Evolutionary conservation across 2,888 invertebrate genomes (phyloP).

Genomic region (Acronicta psi): DNA sequence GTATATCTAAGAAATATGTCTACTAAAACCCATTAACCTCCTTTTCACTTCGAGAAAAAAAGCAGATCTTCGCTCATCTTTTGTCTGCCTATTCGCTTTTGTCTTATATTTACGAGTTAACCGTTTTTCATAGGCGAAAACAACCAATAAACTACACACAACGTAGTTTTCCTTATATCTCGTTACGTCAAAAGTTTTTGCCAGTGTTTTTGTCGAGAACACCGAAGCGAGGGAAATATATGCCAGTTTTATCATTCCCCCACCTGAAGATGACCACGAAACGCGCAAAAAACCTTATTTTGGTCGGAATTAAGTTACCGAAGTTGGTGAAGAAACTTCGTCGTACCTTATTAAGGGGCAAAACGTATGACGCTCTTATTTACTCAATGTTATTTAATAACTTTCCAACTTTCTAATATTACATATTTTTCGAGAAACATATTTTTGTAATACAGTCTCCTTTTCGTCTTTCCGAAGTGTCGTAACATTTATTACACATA

Average conservation of each 20-base stretch:
- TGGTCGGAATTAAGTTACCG: slow-evolving; percentile 66
- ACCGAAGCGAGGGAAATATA: slow-evolving; percentile 70
- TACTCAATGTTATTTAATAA: slow-evolving; percentile 64
- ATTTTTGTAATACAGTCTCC: slow-evolving; percentile 25
- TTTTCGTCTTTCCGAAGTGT: slow-evolving; percentile 14
- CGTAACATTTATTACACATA: slow-evolving; percentile 26
- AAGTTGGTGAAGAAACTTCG: slow-evolving; percentile 64
- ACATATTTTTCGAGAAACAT: slow-evolving; percentile 39
- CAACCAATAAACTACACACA: slow-evolving; percentile 64
- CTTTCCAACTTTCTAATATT: slow-evolving; percentile 60
- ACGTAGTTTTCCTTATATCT: slow-evolving; percentile 68
- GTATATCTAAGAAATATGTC: background rate
- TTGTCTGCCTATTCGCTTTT: slow-evolving; percentile 47
- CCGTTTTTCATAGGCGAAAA: slow-evolving; percentile 55
- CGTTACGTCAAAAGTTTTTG: slow-evolving; percentile 72
- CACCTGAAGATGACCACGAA: slow-evolving; percentile 71
- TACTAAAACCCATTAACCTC: slow-evolving; percentile 28
- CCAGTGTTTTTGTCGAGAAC: slow-evolving; percentile 70
- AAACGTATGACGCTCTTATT: slow-evolving; percentile 65
- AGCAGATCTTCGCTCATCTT: slow-evolving; percentile 29
- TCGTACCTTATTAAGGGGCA: slow-evolving; percentile 59
- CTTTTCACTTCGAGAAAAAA: slow-evolving; percentile 20
- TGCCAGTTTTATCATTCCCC: slow-evolving; percentile 54
- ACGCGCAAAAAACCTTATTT: slow-evolving; percentile 64
- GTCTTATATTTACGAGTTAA: slow-evolving; percentile 53